Percentiles rank a stretch among this genome's conserved stretches.
phyloP scores from a whole-genome alignment of 1,140 invertebrate species.

The Fragariocoptes setiger region DNA sequence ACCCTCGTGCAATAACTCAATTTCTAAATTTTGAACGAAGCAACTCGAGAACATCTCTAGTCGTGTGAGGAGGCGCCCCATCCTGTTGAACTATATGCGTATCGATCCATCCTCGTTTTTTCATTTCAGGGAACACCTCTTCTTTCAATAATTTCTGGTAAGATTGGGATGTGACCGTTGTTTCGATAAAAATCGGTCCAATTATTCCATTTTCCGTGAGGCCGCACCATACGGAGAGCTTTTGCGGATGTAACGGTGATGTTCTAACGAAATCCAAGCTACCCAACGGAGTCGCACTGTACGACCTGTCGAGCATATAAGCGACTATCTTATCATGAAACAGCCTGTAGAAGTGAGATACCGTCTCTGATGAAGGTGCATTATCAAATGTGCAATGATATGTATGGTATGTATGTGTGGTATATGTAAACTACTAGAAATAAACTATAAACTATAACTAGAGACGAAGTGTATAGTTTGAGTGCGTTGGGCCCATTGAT shows the following conservation, averaged over 20 bases:
- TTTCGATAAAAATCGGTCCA: slow-evolving; percentile 4
- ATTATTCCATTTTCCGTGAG: slow-evolving; percentile 3
- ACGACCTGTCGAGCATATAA: no score
- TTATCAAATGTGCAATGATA: no score
- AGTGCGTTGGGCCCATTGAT: no score
- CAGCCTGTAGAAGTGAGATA: no score
- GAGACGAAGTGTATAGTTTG: no score
- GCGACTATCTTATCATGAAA: no score
- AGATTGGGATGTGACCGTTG: slow-evolving; percentile 1
- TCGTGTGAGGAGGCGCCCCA: slow-evolving; percentile 4
- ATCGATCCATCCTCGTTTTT: not conserved
- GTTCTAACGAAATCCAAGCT: not conserved
- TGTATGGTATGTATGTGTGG: no score
- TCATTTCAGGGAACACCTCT: not conserved
- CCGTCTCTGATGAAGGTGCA: no score
- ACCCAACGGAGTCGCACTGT: no score
- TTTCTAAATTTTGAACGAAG: not conserved
- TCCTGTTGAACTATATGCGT: slow-evolving; percentile 5
- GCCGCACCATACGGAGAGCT: slow-evolving; percentile 6
- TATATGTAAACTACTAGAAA: no score
- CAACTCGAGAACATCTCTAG: not conserved
- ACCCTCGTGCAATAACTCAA: slow-evolving; percentile 1
- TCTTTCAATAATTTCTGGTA: slow-evolving; percentile 3
- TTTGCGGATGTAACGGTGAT: slow-evolving; percentile 2
- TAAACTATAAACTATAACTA: no score